These are phyloP conservation scores for Eristalis intricaria DNA, from an alignment of 2,888 invertebrate genomes.

Conservation along the genomic window DNA sequence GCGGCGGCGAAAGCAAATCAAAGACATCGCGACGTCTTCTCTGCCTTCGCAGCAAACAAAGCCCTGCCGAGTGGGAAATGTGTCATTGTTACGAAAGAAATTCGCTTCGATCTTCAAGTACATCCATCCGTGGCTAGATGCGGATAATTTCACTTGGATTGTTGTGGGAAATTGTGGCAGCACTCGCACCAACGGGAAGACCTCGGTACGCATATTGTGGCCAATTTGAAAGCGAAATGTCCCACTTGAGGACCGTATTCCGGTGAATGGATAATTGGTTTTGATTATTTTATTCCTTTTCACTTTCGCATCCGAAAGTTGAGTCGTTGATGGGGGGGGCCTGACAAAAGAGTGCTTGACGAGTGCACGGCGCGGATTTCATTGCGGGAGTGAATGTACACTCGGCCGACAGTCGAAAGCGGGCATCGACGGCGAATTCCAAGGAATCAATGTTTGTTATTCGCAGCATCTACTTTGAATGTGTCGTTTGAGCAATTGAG, in stretches of 20 bases:
- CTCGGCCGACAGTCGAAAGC: not conserved
- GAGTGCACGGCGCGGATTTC: not conserved
- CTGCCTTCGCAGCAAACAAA: slow-evolving; percentile 10
- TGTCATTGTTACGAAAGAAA: slow-evolving; percentile 58
- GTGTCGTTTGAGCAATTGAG: too few relatives aligned
- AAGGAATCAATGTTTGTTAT: not conserved
- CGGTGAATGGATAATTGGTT: slow-evolving; percentile 18
- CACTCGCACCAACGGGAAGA: not conserved
- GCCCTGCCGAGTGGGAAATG: slow-evolving; percentile 37
- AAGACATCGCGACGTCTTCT: not conserved
- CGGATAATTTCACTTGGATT: slow-evolving; percentile 41
- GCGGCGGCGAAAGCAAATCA: slow-evolving; percentile 55
- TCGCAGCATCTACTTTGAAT: too few relatives aligned
- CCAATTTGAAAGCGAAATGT: slow-evolving; percentile 41
- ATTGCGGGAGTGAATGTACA: not conserved
- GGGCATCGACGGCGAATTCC: not conserved
- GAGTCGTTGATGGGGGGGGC: not conserved
- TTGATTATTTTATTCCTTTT: slow-evolving; percentile 13
- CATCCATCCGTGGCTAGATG: not conserved
- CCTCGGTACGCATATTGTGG: slow-evolving; percentile 18
- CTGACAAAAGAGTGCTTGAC: not conserved
- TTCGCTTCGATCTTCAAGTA: slow-evolving; percentile 1
- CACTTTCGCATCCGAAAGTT: slow-evolving; percentile 14
- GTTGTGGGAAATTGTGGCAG: slow-evolving; percentile 19
- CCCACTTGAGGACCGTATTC: slow-evolving; percentile 8